These are phyloP conservation scores for Fratercula arctica DNA, from an alignment of 2,797 vertebrate species.

Conservation along the genomic window DNA sequence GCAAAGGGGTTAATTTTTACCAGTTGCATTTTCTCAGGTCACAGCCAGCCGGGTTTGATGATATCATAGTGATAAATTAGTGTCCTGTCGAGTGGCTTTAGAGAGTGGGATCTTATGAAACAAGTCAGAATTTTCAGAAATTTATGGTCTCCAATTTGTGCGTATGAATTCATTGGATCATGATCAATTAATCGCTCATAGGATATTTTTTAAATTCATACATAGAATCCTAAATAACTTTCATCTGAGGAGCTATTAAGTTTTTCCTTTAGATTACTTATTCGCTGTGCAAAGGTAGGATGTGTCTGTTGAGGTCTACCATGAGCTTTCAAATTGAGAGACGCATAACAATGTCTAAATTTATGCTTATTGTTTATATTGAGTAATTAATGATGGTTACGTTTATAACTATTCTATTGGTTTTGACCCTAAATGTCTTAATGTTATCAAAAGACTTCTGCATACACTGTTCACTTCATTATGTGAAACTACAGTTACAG, in stretches of 20 bases:
- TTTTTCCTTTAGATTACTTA: not conserved
- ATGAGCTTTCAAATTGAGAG: not conserved
- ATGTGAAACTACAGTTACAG: not conserved
- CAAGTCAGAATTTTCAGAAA: conserved; percentile 4
- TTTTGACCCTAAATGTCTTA: not conserved
- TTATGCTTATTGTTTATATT: not conserved
- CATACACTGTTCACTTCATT: not conserved
- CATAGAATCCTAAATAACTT: not conserved
- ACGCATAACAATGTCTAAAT: not conserved
- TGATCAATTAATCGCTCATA: not conserved
- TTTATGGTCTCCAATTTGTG: not conserved
- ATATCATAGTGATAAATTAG: conserved; percentile 9
- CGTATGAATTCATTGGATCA: not conserved
- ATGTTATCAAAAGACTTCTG: not conserved
- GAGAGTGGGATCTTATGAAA: not conserved
- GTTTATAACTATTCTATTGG: not conserved
- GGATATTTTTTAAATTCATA: not conserved
- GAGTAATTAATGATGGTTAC: not conserved
- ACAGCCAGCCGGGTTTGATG: not conserved
- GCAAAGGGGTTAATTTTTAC: not conserved
- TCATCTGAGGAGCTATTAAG: not conserved
- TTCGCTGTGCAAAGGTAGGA: not conserved
- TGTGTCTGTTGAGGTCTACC: not conserved
- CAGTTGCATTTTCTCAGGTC: not conserved
- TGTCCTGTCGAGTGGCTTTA: not conserved